These are phyloP conservation scores for Heterotis niloticus DNA, from an alignment of 2,113 vertebrate species.

Conservation along the genomic window DNA sequence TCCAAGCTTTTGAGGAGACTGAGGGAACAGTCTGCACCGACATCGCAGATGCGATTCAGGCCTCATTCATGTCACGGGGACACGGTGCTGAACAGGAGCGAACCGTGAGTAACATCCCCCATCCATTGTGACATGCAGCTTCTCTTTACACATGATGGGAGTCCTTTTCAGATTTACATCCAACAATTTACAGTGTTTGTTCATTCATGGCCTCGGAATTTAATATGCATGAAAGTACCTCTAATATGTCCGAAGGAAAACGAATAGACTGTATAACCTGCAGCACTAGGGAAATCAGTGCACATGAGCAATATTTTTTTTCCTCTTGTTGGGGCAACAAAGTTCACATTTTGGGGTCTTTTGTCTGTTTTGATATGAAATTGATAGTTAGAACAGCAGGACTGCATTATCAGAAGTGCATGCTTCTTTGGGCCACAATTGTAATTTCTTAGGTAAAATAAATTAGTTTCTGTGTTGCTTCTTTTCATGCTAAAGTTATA, in stretches of 20 bases:
- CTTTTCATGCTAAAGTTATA: neutral
- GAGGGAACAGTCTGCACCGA: no score
- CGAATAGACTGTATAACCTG: neutral
- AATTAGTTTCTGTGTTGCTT: neutral
- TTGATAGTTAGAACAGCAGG: neutral
- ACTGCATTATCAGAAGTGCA: neutral
- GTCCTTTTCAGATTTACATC: slow-evolving; percentile 5
- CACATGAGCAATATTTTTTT: neutral
- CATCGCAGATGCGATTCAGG: no score
- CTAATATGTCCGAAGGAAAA: neutral
- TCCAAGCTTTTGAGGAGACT: no score
- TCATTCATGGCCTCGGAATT: neutral
- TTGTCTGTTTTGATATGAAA: slow-evolving; percentile 2
- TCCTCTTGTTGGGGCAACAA: neutral
- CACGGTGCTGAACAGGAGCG: no score
- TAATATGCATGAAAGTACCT: slow-evolving; percentile 12
- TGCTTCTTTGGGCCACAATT: neutral
- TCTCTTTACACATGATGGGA: neutral
- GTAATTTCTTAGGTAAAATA: neutral
- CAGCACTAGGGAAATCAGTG: neutral
- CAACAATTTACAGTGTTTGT: neutral
- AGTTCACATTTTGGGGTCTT: neutral
- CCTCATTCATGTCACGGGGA: no score
- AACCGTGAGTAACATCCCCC: no score
- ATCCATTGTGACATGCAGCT: no score